Conservation (phyloP, 1,140 invertebrate genomes). For the Pogonomyrmex barbatus region DNA sequence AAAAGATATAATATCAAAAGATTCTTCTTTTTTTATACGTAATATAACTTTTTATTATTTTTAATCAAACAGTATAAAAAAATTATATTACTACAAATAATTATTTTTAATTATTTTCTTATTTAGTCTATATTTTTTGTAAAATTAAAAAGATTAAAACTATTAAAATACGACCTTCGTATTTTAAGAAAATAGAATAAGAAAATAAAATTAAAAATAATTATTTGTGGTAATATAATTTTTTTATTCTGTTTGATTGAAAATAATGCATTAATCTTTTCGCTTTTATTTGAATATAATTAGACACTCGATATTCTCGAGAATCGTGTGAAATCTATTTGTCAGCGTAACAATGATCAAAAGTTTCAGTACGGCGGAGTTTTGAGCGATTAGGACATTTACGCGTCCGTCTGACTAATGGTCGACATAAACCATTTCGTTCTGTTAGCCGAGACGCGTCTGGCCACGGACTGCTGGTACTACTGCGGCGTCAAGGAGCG, state of each 20-base stretch:
- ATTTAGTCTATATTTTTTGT: no score
- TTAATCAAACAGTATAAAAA: no score
- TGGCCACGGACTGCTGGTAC: slow-evolving; percentile 4
- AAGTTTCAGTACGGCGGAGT: not conserved
- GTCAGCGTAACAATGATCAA: not conserved
- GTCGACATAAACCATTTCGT: slow-evolving; percentile 69
- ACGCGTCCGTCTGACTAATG: slow-evolving; percentile 68
- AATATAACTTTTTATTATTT: no score
- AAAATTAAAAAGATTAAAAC: no score
- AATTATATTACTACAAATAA: no score
- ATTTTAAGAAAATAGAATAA: no score
- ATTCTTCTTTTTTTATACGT: not conserved
- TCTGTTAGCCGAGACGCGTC: slow-evolving; percentile 43
- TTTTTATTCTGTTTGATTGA: not conserved
- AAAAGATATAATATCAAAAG: not conserved
- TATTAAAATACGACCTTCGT: no score
- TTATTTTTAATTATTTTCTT: no score
- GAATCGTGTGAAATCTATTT: not conserved
- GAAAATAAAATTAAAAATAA: not conserved
- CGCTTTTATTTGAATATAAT: not conserved
- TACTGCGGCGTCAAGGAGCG: slow-evolving; percentile 45
- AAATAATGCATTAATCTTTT: not conserved
- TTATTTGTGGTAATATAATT: not conserved
- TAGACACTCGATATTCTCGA: not conserved
- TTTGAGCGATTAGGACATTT: slow-evolving; percentile 39